Percentiles rank a stretch among this genome's conserved stretches.
Conservation (phyloP, 2,113 vertebrate genomes). For the Delphinapterus leucas region DNA sequence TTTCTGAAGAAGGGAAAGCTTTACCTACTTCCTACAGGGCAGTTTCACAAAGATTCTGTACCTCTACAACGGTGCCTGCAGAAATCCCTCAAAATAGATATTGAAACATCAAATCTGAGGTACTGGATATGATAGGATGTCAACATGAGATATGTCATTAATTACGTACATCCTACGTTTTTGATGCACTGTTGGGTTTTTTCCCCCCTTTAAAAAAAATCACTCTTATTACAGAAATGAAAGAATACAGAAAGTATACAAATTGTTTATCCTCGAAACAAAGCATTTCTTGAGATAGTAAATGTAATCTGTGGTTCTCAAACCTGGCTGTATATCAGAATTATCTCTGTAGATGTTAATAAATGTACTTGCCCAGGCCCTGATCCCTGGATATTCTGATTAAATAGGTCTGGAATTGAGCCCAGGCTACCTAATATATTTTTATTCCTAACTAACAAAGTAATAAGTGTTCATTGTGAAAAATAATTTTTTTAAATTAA, state of each 20-base stretch:
- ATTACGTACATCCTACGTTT: not conserved
- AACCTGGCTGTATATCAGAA: not conserved
- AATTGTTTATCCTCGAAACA: not conserved
- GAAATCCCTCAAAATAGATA: not conserved
- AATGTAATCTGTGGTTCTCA: not conserved
- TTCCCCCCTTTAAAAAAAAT: not conserved
- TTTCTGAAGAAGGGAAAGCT: not conserved
- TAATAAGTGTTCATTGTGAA: not conserved
- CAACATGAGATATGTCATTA: not conserved
- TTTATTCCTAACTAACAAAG: not conserved
- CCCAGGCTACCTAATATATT: not conserved
- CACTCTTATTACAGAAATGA: not conserved
- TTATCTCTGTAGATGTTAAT: not conserved
- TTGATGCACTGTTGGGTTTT: not conserved
- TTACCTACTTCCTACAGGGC: not conserved
- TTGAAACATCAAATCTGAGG: not conserved
- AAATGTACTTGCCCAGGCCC: not conserved
- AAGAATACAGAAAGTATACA: not conserved
- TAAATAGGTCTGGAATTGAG: not conserved
- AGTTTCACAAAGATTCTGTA: not conserved
- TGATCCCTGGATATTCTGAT: not conserved
- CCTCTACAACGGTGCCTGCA: too few relatives aligned
- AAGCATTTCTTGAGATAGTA: not conserved
- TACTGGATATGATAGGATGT: not conserved
- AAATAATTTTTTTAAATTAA: not conserved